These are phyloP conservation scores for Dasypogon diadema DNA, from an alignment of 2,888 invertebrate genomes.

Conservation along the genomic window DNA sequence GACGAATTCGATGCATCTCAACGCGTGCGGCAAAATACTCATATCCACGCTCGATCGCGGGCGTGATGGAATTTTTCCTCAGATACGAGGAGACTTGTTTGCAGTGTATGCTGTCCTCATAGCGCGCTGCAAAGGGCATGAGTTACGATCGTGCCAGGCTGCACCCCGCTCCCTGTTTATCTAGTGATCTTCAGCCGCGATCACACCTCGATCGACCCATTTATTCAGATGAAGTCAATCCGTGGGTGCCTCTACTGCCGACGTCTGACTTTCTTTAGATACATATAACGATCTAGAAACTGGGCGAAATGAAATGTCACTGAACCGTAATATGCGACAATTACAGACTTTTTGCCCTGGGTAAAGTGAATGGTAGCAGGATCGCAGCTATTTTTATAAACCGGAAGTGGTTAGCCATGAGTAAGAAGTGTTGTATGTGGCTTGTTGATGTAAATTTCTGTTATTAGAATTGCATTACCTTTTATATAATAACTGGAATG, in stretches of 20 bases:
- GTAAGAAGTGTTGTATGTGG: background rate
- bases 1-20: too few relatives aligned
- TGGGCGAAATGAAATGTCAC: background rate
- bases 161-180: background rate
- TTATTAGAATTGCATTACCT: background rate
- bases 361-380: background rate
- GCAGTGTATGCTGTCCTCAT: background rate
- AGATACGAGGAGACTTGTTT: too few relatives aligned
- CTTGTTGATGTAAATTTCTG: background rate
- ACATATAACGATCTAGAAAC: too few relatives aligned
- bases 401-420: background rate
- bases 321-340: background rate
- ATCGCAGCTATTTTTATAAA: background rate
- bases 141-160: background rate
- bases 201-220: constrained; percentile 2
- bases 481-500: background rate
- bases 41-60: background rate
- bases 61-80: background rate
- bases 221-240: background rate
- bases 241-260: background rate
- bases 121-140: background rate
- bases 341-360: background rate
- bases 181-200: background rate
- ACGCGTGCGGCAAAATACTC: too few relatives aligned
- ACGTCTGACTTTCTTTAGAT: background rate